A percentile compares a stretch with the other conserved stretches of the same genome.
These are phyloP conservation scores for Cosmorhoe ocellata DNA, from an alignment of 2,888 invertebrate species.

Conservation along the genomic window DNA sequence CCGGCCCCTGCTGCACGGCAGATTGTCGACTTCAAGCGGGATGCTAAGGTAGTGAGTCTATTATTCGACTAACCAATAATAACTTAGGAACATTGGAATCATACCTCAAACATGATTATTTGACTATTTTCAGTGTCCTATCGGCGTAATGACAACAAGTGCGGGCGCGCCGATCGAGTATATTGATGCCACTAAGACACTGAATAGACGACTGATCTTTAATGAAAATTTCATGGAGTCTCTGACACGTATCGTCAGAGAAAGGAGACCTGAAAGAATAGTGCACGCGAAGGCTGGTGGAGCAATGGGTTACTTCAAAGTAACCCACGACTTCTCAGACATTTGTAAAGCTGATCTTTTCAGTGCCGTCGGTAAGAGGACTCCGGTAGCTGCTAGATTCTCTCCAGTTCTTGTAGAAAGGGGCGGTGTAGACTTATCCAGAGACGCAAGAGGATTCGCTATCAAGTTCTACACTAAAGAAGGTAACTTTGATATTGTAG, in stretches of 20 bases:
- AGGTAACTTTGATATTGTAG: conserved; percentile 94
- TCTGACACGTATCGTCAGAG: conserved; percentile 90
- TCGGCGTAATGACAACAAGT: conserved; percentile 85
- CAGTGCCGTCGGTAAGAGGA: conserved; percentile 87
- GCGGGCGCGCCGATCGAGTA: conserved; percentile 89
- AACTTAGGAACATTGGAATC: too few species aligned
- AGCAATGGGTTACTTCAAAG: conserved; percentile 92
- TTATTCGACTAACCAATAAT: too few species aligned
- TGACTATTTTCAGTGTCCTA: conserved; percentile 72
- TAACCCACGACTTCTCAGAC: conserved; percentile 90
- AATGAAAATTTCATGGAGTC: conserved; percentile 89
- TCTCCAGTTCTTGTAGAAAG: conserved; percentile 92
- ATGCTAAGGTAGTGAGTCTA: too few species aligned
- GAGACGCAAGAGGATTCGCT: conserved; percentile 95
- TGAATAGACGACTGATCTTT: conserved; percentile 89
- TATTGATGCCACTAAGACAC: conserved; percentile 85
- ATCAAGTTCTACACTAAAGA: conserved; percentile 95
- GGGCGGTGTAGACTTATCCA: conserved; percentile 92
- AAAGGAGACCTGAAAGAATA: conserved; percentile 94
- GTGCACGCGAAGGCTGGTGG: conserved; percentile 96
- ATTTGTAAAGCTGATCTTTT: conserved; percentile 90
- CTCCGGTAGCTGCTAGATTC: conserved; percentile 89
- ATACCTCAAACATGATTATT: too few species aligned
- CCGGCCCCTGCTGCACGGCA: too few species aligned
- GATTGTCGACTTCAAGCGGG: background rate